Evolutionary conservation across 92 coral and sea anemone species (phyloP).

Genomic region (Parazoanthus swiftii): DNA sequence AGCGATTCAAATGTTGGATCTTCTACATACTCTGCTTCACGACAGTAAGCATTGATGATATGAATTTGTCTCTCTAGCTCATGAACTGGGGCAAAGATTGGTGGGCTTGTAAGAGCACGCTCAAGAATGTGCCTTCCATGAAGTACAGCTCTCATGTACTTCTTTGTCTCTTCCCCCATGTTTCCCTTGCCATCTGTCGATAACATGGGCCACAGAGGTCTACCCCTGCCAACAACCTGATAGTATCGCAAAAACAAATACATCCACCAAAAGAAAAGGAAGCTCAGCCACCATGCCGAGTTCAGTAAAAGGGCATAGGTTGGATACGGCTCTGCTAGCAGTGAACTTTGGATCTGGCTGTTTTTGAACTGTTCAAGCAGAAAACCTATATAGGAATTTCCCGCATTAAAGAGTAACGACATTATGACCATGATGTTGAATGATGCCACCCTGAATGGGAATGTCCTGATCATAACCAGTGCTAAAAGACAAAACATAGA

Average conservation of each 20-base stretch:
- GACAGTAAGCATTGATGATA: conserved; percentile 95
- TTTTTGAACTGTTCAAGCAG: conserved; percentile 77
- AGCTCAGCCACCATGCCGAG: conserved; percentile 64
- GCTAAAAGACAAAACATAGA: conserved; percentile 76
- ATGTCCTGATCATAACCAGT: conserved; percentile 78
- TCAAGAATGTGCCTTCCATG: conserved; percentile 94
- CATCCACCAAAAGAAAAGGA: conserved; percentile 68
- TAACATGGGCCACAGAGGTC: conserved; percentile 92
- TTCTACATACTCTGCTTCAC: conserved; percentile 91
- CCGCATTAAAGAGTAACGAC: conserved; percentile 72
- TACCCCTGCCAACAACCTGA: conserved; percentile 56
- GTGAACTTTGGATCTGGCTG: conserved; percentile 64
- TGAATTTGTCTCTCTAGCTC: conserved; percentile 98
- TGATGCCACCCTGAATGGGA: conserved; percentile 84
- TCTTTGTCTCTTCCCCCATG: conserved; percentile 82
- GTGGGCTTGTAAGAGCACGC: conserved; percentile 87
- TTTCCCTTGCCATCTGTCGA: conserved; percentile 84
- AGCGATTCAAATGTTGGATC: conserved; percentile 97
- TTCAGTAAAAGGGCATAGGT: conserved; percentile 65
- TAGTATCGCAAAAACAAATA: conserved; percentile 79
- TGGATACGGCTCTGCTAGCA: conserved; percentile 86
- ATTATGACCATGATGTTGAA: conserved; percentile 92
- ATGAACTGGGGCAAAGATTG: conserved; percentile 95
- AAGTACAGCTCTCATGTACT: conserved; percentile 94
- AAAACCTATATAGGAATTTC: conserved; percentile 80